Percentiles rank a stretch among this genome's conserved stretches.
phyloP scores from a whole-genome alignment of 2,888 invertebrate species.

The Leptopilina myrica region DNA sequence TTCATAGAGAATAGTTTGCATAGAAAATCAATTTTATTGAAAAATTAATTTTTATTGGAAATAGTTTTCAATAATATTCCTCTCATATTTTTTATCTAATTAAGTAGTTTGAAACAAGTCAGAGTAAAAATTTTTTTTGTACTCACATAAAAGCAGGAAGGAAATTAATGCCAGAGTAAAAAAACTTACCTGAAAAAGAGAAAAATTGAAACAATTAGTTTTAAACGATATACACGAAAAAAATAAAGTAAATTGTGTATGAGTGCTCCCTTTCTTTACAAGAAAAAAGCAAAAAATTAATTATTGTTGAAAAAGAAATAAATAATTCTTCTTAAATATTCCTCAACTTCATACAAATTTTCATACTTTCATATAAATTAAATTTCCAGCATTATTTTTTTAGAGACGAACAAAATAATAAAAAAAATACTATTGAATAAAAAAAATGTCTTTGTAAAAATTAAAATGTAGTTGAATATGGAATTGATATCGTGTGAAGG shows the following conservation, averaged over 20 bases:
- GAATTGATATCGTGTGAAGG: constrained; percentile 29
- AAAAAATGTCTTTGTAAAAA: neutral
- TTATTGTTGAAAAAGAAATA: no score
- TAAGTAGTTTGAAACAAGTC: no score
- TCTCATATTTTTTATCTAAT: neutral
- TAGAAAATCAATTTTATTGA: no score
- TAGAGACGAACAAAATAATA: no score
- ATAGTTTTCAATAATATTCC: neutral
- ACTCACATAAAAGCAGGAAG: neutral
- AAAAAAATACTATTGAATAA: constrained; percentile 14
- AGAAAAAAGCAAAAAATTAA: no score
- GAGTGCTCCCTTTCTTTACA: no score
- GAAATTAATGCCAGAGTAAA: neutral
- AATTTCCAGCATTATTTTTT: no score
- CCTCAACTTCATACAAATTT: neutral
- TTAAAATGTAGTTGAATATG: constrained; percentile 22
- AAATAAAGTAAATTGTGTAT: no score
- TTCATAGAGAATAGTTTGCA: no score
- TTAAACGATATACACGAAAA: no score
- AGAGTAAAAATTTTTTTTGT: neutral
- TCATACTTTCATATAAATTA: no score
- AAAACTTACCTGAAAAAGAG: constrained; percentile 60
- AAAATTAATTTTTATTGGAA: no score
- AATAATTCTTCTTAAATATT: neutral
- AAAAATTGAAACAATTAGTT: constrained; percentile 46